Evolutionary conservation across 2,113 vertebrate genomes (phyloP).

Genomic region (Mirza zaza): DNA sequence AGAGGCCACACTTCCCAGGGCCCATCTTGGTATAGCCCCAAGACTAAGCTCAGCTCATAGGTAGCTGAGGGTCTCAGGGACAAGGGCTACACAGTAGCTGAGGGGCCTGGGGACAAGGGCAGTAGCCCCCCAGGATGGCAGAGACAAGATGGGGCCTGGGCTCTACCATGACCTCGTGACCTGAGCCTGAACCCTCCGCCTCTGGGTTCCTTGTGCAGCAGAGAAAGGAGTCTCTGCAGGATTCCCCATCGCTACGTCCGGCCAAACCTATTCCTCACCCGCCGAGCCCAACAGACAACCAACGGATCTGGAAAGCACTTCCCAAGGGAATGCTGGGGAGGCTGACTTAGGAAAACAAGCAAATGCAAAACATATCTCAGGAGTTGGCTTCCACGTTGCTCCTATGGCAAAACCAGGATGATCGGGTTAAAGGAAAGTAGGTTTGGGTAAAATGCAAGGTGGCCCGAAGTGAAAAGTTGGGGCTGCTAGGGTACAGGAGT

Average conservation of each 20-base stretch:
- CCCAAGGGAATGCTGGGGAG: neutral
- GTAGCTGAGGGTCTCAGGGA: neutral
- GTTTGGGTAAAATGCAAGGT: neutral
- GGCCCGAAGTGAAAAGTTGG: rapidly evolving
- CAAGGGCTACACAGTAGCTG: neutral
- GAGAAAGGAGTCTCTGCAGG: neutral
- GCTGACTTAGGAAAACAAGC: neutral
- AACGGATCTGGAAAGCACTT: neutral
- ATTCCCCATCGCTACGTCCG: too few species aligned
- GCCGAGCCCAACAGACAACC: neutral
- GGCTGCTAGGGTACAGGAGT: too few species aligned
- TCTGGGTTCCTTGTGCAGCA: neutral
- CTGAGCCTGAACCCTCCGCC: neutral
- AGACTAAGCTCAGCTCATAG: neutral
- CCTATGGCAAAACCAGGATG: neutral
- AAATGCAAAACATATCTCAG: neutral
- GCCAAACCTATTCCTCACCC: neutral
- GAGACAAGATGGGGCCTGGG: neutral
- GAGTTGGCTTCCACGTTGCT: neutral
- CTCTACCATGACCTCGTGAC: neutral
- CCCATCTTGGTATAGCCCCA: neutral
- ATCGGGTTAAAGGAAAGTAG: neutral
- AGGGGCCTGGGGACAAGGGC: neutral
- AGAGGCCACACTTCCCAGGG: neutral
- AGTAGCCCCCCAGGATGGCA: neutral